Conservation (phyloP, 2,797 vertebrate species). For the Coendou prehensilis region DNA sequence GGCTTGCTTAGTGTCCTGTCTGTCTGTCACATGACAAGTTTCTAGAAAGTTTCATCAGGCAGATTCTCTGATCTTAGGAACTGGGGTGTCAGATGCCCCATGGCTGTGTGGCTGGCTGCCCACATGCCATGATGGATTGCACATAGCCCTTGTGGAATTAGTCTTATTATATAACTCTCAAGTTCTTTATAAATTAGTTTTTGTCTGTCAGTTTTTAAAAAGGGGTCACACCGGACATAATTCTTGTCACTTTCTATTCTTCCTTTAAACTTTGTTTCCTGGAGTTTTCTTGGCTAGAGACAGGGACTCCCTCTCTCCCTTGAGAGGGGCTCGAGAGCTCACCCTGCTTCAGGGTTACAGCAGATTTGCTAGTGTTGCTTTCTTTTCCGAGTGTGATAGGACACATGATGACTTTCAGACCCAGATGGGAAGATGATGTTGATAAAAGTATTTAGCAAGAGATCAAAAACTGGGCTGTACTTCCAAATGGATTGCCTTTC, state of each 20-base stretch:
- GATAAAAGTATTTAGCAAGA: conserved; percentile 89
- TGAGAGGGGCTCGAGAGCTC: neutral
- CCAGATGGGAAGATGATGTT: conserved; percentile 88
- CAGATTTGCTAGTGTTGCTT: conserved; percentile 73
- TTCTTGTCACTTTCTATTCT: conserved; percentile 58
- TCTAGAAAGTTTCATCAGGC: neutral
- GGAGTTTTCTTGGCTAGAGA: neutral
- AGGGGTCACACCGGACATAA: neutral
- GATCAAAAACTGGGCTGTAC: conserved; percentile 86
- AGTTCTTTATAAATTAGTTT: conserved; percentile 33
- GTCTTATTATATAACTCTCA: neutral
- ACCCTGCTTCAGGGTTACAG: neutral
- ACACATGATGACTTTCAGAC: conserved; percentile 81
- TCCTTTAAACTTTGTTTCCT: conserved; percentile 55
- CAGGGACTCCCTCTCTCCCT: neutral
- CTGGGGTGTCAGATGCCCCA: neutral
- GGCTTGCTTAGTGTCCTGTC: neutral
- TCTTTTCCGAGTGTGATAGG: conserved; percentile 83
- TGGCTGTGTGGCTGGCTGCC: neutral
- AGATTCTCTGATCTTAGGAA: neutral
- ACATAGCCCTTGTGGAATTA: neutral
- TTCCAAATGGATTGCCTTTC: conserved; percentile 84
- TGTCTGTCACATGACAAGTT: neutral
- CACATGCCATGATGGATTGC: neutral
- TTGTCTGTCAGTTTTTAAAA: conserved; percentile 47